These are phyloP conservation scores for Scelioninae gen. 1 DNA, from an alignment of 2,888 invertebrate species.

Conservation along the genomic window DNA sequence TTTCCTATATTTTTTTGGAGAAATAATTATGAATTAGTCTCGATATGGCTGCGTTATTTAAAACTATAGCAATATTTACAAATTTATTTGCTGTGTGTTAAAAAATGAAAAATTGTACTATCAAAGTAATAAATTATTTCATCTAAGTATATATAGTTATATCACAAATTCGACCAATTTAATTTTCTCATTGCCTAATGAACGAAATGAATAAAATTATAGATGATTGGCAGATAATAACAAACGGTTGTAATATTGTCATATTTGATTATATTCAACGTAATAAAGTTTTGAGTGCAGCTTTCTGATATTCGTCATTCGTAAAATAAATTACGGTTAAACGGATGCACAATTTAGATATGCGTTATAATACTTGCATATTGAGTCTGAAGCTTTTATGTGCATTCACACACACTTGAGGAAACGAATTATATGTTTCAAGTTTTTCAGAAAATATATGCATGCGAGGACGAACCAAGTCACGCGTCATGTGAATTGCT, in stretches of 20 bases:
- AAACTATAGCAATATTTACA: too few relatives aligned
- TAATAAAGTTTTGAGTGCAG: conserved; percentile 38
- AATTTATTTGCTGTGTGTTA: too few relatives aligned
- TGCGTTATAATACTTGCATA: conserved; percentile 55
- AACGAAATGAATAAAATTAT: too few relatives aligned
- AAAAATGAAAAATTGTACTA: too few relatives aligned
- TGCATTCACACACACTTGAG: conserved; percentile 64
- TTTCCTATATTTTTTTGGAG: too few relatives aligned
- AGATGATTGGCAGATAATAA: not conserved
- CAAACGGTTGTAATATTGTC: conserved; percentile 1
- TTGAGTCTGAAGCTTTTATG: conserved; percentile 55
- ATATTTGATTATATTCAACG: conserved; percentile 37
- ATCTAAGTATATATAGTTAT: too few relatives aligned
- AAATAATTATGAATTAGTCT: too few relatives aligned
- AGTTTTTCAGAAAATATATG: conserved; percentile 60
- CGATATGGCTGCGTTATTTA: too few relatives aligned
- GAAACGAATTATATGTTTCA: conserved; percentile 65
- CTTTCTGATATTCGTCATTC: conserved; percentile 50
- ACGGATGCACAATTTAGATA: conserved; percentile 54
- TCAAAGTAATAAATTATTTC: too few relatives aligned
- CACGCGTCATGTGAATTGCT: conserved; percentile 67
- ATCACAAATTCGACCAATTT: too few relatives aligned
- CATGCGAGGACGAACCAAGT: conserved; percentile 63
- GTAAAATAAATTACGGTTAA: conserved; percentile 60
- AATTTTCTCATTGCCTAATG: too few relatives aligned